These are phyloP conservation scores for Takifugu flavidus DNA, from an alignment of 2,113 vertebrate genomes.

Conservation along the genomic window DNA sequence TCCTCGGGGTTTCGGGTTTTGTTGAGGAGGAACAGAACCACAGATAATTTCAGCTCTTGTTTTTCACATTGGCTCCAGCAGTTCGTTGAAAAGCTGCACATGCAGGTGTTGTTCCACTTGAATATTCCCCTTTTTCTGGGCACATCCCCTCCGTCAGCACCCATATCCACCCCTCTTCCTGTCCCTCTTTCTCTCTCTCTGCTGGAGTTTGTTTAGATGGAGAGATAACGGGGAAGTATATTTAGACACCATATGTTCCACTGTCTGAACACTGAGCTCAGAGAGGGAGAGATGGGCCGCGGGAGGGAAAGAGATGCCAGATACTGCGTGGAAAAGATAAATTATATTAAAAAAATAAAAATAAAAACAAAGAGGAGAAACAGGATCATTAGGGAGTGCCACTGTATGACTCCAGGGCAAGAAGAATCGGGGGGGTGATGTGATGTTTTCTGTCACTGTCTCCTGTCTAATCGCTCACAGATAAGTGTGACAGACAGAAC, in stretches of 20 bases:
- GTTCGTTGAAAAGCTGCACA: conserved; percentile 1
- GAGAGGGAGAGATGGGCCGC: conserved; percentile 21
- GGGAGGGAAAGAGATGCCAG: conserved; percentile 36
- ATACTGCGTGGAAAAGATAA: conserved; percentile 4
- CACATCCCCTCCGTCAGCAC: conserved; percentile 38
- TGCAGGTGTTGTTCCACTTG: conserved; percentile 62
- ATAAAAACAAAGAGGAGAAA: background rate
- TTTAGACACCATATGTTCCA: conserved; percentile 71
- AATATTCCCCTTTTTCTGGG: conserved; percentile 41
- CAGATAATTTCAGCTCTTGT: too few species aligned
- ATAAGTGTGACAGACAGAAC: conserved; percentile 65
- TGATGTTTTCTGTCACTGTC: conserved; percentile 51
- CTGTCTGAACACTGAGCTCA: conserved; percentile 73
- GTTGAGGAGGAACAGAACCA: too few species aligned
- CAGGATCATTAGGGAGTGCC: conserved; percentile 3
- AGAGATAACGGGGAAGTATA: conserved; percentile 70
- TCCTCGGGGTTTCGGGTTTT: background rate
- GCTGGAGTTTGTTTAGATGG: conserved; percentile 69
- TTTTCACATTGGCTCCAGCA: too few species aligned
- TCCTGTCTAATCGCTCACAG: conserved; percentile 72
- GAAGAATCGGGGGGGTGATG: conserved; percentile 6
- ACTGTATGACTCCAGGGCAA: background rate
- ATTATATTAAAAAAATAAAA: conserved; percentile 4
- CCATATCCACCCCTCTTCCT: conserved; percentile 57
- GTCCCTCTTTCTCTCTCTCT: conserved; percentile 62